phyloP scores from a whole-genome alignment of 2,797 vertebrate genomes.

The Smutsia temminckii region DNA sequence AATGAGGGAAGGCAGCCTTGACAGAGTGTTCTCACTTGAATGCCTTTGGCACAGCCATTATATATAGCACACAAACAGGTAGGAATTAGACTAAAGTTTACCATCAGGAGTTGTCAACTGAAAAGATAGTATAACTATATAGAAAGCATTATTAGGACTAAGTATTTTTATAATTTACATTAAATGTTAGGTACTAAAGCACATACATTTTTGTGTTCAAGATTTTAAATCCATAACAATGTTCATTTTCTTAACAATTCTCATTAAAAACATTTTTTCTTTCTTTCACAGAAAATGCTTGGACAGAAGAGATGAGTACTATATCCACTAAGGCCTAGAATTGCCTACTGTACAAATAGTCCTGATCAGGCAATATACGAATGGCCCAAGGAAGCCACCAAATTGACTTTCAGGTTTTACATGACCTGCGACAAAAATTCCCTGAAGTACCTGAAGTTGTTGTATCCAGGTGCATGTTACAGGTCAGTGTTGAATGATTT shows the following conservation, averaged over 20 bases:
- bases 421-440: constrained; percentile 99
- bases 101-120: not conserved
- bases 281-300: constrained; percentile 91
- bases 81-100: constrained; percentile 21
- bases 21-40: not conserved
- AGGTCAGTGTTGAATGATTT: constrained; percentile 88
- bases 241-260: constrained; percentile 60
- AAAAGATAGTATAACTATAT: not conserved
- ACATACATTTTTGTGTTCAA: constrained; percentile 40
- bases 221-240: constrained; percentile 47
- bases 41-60: not conserved
- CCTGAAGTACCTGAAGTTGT: constrained; percentile 98
- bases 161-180: constrained; percentile 41
- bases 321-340: constrained; percentile 88
- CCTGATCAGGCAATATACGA: constrained; percentile 96
- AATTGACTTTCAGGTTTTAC: constrained; percentile 99
- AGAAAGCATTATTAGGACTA: constrained; percentile 24
- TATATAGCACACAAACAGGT: not conserved
- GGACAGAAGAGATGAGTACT: constrained; percentile 90
- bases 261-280: constrained; percentile 72
- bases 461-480: constrained; percentile 97
- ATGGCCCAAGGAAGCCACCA: constrained; percentile 99
- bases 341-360: constrained; percentile 88
- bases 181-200: constrained; percentile 35
- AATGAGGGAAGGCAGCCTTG: not conserved